Base-by-base conservation (phyloP, 1,140 invertebrate species). In the Thalassaphorura encarpata region DNA sequence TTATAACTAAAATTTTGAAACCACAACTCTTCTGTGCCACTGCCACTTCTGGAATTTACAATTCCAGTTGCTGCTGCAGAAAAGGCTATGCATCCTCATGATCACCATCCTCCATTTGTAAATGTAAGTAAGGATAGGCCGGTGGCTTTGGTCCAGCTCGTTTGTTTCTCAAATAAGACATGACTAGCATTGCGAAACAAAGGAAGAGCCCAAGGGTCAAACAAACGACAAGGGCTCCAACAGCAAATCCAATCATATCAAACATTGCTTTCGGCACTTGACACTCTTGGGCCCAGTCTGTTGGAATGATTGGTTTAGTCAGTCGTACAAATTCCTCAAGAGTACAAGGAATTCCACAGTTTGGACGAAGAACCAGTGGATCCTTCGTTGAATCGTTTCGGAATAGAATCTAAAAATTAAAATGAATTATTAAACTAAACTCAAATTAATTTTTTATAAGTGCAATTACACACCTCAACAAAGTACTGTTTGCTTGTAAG, bases 291-390 rank as follows among this genome's bases (percentile, higher is more conserved):
- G 76, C 70, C 78, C 78, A 80, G 62, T 80, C 69, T 26, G 66
- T 61, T 26, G 79, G 80, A 63, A 81, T 65, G 1, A 76, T 58
- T 54, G 75, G 70, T 62, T 73, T 71, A 16, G 76, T 77, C 15
- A 80, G 33, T 43, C 66, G 61, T 11, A 74, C 62, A 66, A 84
- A 79, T 56, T 77, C 66, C 11, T 74, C 64, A 1, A 84, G 59
- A 3, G 80, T 76, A 63, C 83, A 85, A 16, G 73, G 68, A 5
- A 13, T 29, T 43, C 69, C 54, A 13, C 71, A 69, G 64, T 83
- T 84, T n/a, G 75, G 75, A 16, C 80, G 78, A 54, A 83, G 67
- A 15, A 70, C 71, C 61, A 84, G 41, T 28, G n/a, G n/a, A n/a
- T n/a, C n/a, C n/a, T n/a, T n/a, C n/a, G n/a, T n/a, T n/a, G n/a